These are phyloP conservation scores for Pomatostomus ruficeps DNA, from an alignment of 2,113 vertebrate species.

Conservation along the genomic window DNA sequence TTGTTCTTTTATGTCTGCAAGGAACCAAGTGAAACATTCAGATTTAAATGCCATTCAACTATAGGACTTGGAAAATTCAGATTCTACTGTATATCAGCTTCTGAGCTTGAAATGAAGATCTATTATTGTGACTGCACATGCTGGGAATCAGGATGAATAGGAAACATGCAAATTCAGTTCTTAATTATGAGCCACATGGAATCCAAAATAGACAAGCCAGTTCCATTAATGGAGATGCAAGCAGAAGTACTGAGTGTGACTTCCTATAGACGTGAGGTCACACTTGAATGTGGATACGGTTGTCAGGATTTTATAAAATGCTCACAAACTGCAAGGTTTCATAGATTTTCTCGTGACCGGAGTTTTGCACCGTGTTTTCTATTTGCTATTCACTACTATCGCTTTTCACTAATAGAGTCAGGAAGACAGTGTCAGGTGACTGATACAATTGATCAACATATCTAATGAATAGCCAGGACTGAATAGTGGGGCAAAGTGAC, in stretches of 20 bases:
- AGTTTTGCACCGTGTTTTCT: background rate
- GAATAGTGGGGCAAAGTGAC: background rate
- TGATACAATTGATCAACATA: background rate
- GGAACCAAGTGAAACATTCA: background rate
- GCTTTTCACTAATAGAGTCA: background rate
- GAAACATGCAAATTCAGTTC: background rate
- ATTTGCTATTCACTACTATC: background rate
- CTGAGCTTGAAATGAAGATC: background rate
- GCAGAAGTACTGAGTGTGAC: background rate
- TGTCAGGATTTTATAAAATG: slow-evolving; percentile 2
- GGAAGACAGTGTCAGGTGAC: slow-evolving; percentile 43
- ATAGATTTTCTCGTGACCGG: background rate
- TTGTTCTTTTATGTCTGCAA: background rate
- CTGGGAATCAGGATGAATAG: background rate
- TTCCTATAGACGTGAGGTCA: background rate
- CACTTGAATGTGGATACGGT: background rate
- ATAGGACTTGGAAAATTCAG: background rate
- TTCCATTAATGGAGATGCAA: background rate
- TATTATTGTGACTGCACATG: background rate
- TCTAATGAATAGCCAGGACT: slow-evolving; percentile 3
- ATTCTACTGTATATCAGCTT: background rate
- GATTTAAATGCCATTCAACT: background rate
- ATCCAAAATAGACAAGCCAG: background rate
- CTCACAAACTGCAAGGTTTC: background rate
- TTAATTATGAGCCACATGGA: background rate